Base-by-base conservation (phyloP, 2,113 vertebrate genomes). In the Osmerus mordax region DNA sequence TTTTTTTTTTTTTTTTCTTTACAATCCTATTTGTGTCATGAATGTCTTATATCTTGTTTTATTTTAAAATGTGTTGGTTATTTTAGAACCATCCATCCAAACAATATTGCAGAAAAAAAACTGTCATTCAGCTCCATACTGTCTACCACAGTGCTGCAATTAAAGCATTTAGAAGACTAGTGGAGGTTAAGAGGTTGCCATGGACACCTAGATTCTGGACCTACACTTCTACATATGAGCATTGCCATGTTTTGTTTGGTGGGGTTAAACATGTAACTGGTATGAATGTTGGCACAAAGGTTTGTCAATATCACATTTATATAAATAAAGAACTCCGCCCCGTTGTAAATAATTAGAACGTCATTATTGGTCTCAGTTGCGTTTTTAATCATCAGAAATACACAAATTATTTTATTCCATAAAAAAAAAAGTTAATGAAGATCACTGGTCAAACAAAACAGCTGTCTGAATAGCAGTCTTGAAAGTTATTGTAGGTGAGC, bases 1-100 rank as follows among this genome's bases (percentile, higher is more conserved):
- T 65, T 59, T 32, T 21, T 72, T n/a, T n/a, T n/a, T n/a, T n/a
- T 77, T 71, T 1, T 69, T 28, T 4, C 29, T 73, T 11, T 9
- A 54, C 67, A 25, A 47, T 25, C 13, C 28, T 16, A 3, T 28
- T 63, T 63, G 23, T 63, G 23, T 63, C 19, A 60, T 60, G 19
- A 13, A 47, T 11, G 41, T 47, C 8, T 47, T 11, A 47, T 2
- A n/a, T n/a, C n/a, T n/a, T 3, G 18, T 64, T 64, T 64, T 28
- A 32, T 36, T 18, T 64, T 16, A 1, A 6, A 64, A 64, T 18
- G 6, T 29, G 28, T 29, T 64, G 16, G 62, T 18, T 29, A 18
- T 64, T 64, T 41, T 64, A 36, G 0, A 36, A 32, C 25, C 28
- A 18, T 64, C 25, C 28, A 32, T 36, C 32, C 62, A 36, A 16